A percentile compares a stretch with the other conserved stretches of the same genome.
Evolutionary conservation across 2,888 invertebrate species (phyloP).

Genomic region (Ellobium chinense): DNA sequence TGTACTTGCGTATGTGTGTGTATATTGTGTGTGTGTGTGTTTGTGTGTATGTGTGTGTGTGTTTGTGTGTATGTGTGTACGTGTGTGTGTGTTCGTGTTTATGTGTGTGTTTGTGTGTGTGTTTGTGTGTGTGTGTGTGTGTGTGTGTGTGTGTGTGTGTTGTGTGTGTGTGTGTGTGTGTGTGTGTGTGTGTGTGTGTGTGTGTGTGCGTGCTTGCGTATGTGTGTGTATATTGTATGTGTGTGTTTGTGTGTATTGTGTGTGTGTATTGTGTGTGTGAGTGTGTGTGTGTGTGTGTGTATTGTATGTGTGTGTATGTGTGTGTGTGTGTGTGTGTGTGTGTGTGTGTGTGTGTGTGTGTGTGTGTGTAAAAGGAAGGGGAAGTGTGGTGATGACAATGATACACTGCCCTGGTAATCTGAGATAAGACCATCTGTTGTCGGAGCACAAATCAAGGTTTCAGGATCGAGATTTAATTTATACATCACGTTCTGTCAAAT

Average conservation of each 20-base stretch:
- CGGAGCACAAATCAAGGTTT: too few species aligned
- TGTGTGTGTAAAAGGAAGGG: not conserved
- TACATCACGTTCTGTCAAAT: too few species aligned
- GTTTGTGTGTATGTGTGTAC: not conserved
- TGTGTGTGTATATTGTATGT: not conserved
- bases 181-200: not conserved
- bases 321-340: conserved; percentile 15
- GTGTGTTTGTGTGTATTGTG: not conserved
- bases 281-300: not conserved
- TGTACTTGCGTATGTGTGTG: not conserved
- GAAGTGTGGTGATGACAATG: too few species aligned
- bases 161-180: not conserved
- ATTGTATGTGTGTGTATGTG: conserved; percentile 1
- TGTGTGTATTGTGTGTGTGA: not conserved
- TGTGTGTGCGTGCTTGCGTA: conserved; percentile 4
- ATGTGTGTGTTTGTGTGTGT: not conserved
- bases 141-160: not conserved
- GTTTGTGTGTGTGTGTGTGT: not conserved
- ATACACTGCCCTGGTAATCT: too few species aligned
- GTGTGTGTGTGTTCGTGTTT: not conserved
- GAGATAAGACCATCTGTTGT: too few species aligned
- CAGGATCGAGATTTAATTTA: too few species aligned
- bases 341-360: conserved; percentile 5
- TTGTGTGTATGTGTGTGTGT: not conserved
- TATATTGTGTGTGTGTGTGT: not conserved